Evolutionary conservation across 2,888 invertebrate species (phyloP), one percentile per base, ranked within the genome.

Genomic region (Thereva unica): DNA sequence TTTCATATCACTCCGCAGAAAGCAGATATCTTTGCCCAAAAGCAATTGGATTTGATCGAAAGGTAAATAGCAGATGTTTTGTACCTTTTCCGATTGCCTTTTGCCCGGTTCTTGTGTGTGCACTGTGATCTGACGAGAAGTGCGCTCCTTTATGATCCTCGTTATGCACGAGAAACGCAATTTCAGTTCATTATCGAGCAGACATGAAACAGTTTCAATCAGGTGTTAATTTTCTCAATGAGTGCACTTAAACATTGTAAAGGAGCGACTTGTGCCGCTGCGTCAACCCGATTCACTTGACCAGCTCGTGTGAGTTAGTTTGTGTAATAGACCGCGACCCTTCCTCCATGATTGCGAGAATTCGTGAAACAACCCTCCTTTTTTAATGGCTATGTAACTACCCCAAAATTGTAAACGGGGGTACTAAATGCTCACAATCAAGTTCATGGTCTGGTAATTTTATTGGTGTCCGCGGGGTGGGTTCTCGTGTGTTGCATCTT

Each of bases 61-160:
- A 68, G 55, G 68, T 56, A 68, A 68, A 68, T 68, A 68, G 68
- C 68, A 68, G 68, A 65, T 68, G 68, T 68, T 68, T 59, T 23
- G 23, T 23, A 23, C 44, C 10, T 49, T 59, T 41, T 49, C 6
- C 61, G 50, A 61, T 61, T 61, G 61, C 61, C 61, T 61, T 50
- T 61, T 61, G 50, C 23, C 2, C 1, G 23, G 23, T 23, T 23
- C 23, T 23, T 23, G 23, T 23, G 23, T 23, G 23, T 41, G 40
- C 50, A 38, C 41, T 50, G 37, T 49, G 61, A 61, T 40, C 9
- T 12, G 34, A 50, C 49, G 41, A 41, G 9, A 59, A 59, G 47
- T 47, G 47, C 9, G 47, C 38, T 38, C 47, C 38, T 59, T 61
- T 50, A 45, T 35, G 44, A 40, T 12, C 45, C 41, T 38, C 50